phyloP scores from a whole-genome alignment of 92 coral and sea anemone genomes.

The Phenganax marumi region DNA sequence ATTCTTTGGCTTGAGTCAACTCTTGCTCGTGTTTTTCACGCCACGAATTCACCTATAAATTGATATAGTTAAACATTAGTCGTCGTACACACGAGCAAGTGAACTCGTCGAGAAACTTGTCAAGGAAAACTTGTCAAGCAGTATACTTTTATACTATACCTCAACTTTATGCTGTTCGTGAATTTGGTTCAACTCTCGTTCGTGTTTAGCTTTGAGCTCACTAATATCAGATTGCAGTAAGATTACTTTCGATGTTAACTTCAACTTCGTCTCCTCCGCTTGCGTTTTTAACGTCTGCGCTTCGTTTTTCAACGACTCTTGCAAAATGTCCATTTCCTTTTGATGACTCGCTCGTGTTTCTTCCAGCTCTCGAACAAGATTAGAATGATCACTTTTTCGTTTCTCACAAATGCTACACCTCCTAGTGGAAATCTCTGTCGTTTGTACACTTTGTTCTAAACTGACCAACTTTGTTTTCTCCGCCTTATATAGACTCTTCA shows the following conservation, averaged over 20 bases:
- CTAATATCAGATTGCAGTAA: conserved; percentile 95
- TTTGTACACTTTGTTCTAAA: conserved; percentile 56
- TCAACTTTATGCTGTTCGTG: conserved; percentile 75
- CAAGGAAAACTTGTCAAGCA: neutral
- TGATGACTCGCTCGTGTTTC: conserved; percentile 63
- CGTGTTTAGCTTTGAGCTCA: conserved; percentile 85
- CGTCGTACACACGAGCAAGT: too few relatives aligned
- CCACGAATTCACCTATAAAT: neutral
- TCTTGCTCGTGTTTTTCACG: conserved; percentile 15
- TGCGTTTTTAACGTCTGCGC: conserved; percentile 77
- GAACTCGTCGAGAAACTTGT: neutral
- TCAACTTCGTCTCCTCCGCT: conserved; percentile 77
- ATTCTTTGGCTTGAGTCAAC: neutral
- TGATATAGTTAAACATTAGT: too few relatives aligned
- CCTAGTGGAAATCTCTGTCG: conserved; percentile 14
- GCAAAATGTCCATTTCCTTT: conserved; percentile 77
- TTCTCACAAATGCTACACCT: conserved; percentile 13
- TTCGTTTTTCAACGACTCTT: conserved; percentile 67
- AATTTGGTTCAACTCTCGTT: conserved; percentile 63
- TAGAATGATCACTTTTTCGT: neutral
- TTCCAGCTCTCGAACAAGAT: conserved; percentile 71
- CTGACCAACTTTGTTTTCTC: conserved; percentile 63
- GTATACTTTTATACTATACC: neutral
- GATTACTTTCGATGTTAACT: conserved; percentile 90
- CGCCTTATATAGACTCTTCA: conserved; percentile 62